Percentiles rank a stretch among this genome's conserved stretches.
Evolutionary conservation across 2,888 invertebrate genomes (phyloP).

Genomic region (Drosophila setosimentum): DNA sequence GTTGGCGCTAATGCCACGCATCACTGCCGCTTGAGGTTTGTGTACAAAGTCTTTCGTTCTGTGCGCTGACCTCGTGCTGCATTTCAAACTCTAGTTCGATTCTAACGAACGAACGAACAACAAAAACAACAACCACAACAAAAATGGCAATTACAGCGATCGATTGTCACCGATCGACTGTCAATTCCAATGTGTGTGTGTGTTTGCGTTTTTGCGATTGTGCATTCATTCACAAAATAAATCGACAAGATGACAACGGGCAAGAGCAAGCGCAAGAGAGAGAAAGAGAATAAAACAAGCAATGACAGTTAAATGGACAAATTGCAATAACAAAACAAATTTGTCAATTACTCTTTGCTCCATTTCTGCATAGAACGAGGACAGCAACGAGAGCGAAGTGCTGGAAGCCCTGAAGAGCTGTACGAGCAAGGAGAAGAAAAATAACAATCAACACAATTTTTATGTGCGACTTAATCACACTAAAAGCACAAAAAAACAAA

Average conservation of each 20-base stretch:
- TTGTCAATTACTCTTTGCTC: not conserved
- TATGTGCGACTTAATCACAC: not conserved
- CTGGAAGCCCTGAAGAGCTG: not conserved
- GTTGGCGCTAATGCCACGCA: slow-evolving; percentile 43
- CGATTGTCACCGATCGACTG: slow-evolving; percentile 18
- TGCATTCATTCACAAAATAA: slow-evolving; percentile 36
- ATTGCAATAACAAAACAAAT: slow-evolving; percentile 1
- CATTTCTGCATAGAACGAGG: slow-evolving; percentile 1
- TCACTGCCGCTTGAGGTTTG: slow-evolving; percentile 61
- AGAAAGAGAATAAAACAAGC: not conserved
- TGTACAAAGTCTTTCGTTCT: slow-evolving; percentile 75
- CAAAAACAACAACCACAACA: slow-evolving; percentile 12
- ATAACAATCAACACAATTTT: not conserved
- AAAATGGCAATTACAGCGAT: slow-evolving; percentile 12
- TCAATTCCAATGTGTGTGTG: slow-evolving; percentile 5
- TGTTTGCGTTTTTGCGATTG: not conserved
- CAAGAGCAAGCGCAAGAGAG: not conserved
- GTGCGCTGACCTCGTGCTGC: slow-evolving; percentile 67
- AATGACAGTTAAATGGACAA: slow-evolving; percentile 5
- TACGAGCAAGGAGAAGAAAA: not conserved
- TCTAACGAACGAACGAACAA: slow-evolving; percentile 28
- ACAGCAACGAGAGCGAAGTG: not conserved
- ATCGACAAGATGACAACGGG: slow-evolving; percentile 1
- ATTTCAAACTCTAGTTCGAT: slow-evolving; percentile 60
- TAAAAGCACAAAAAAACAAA: not conserved